A percentile compares a stretch with the other conserved stretches of the same genome.
Evolutionary conservation across 2,113 vertebrate species (phyloP).

Genomic region (Sturnus vulgaris): DNA sequence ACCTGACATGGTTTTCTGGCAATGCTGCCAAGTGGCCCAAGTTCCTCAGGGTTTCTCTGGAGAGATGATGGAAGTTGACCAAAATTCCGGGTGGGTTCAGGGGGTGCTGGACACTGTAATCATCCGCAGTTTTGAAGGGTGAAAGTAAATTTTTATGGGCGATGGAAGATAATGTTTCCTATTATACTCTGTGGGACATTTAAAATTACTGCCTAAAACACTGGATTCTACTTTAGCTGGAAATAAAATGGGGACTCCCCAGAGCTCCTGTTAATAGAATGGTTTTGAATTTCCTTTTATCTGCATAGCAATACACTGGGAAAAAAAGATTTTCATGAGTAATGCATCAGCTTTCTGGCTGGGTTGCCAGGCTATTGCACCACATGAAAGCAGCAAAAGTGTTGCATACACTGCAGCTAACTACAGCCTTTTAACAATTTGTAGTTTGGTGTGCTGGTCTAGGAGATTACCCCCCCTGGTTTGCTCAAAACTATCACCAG

Average conservation of each 20-base stretch:
- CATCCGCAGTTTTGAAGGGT: not conserved
- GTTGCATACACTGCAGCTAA: not conserved
- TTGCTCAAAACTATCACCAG: not conserved
- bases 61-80: not conserved
- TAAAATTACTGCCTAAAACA: not conserved
- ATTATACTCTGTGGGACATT: not conserved
- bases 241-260: not conserved
- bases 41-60: not conserved
- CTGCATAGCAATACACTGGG: not conserved
- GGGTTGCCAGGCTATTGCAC: not conserved
- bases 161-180: not conserved
- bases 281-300: constrained; percentile 17
- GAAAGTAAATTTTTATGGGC: not conserved
- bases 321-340: not conserved
- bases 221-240: not conserved
- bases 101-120: not conserved
- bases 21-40: not conserved
- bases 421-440: not conserved
- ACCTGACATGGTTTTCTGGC: not conserved
- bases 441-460: not conserved
- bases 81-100: not conserved
- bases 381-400: not conserved
- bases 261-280: not conserved
- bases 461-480: not conserved
- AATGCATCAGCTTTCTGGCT: not conserved